Evolutionary conservation across 2,113 vertebrate genomes (phyloP).

Genomic region (Onychostruthus taczanowskii): DNA sequence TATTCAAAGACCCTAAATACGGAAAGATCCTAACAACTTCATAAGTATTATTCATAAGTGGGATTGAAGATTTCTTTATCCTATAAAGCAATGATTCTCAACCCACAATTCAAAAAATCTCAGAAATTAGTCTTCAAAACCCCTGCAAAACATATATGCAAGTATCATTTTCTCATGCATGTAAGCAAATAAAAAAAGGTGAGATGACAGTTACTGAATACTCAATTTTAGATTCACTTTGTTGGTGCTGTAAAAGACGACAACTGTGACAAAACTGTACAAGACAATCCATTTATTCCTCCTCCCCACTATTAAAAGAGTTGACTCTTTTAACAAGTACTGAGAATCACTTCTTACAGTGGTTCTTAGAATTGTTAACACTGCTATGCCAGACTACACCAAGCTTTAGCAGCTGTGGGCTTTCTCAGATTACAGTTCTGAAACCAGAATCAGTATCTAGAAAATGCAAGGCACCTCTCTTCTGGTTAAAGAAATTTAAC

Average conservation of each 20-base stretch:
- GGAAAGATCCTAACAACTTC: neutral
- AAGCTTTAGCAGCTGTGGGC: neutral
- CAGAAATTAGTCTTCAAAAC: neutral
- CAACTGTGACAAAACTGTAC: neutral
- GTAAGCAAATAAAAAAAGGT: neutral
- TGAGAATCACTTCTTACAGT: neutral
- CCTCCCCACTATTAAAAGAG: neutral
- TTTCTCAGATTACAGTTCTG: neutral
- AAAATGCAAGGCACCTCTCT: neutral
- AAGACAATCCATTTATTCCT: neutral
- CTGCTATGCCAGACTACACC: fast-evolving
- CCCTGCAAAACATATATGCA: neutral
- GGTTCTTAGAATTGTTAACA: neutral
- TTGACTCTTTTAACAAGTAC: neutral
- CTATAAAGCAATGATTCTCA: neutral
- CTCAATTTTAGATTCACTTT: neutral
- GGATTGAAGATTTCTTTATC: neutral
- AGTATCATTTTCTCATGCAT: neutral
- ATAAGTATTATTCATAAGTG: neutral
- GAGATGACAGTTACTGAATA: neutral
- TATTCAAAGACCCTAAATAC: neutral
- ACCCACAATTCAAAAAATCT: neutral
- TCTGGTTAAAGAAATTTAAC: neutral
- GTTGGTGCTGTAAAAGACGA: neutral
- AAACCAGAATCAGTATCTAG: neutral